These are phyloP conservation scores for Lobophora halterata DNA, from an alignment of 2,888 invertebrate species.

Conservation along the genomic window DNA sequence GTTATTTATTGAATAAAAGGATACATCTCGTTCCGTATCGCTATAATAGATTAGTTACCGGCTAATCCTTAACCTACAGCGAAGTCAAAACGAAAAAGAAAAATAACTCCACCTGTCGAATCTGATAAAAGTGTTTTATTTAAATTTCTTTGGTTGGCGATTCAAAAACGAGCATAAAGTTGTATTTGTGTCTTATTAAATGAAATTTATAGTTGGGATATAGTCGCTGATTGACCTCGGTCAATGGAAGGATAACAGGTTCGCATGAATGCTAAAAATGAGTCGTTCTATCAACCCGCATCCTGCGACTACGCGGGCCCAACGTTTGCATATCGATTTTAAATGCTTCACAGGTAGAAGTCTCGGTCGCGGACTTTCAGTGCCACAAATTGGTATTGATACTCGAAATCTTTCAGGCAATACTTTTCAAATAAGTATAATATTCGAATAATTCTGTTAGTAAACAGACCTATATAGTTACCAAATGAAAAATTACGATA, in stretches of 20 bases:
- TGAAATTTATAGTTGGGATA: constrained; percentile 78
- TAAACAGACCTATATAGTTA: too few relatives aligned
- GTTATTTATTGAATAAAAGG: constrained; percentile 48
- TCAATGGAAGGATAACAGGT: constrained; percentile 68
- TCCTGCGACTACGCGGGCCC: constrained; percentile 19
- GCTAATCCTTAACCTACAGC: constrained; percentile 79
- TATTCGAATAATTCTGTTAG: too few relatives aligned
- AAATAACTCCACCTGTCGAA: constrained; percentile 75
- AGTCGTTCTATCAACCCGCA: constrained; percentile 40
- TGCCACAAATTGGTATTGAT: not conserved
- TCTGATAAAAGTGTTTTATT: constrained; percentile 80
- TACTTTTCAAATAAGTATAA: constrained; percentile 5
- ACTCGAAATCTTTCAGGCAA: constrained; percentile 9
- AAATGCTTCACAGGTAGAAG: constrained; percentile 25
- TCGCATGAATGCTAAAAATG: constrained; percentile 62
- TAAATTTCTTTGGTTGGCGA: constrained; percentile 75
- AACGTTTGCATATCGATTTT: constrained; percentile 27
- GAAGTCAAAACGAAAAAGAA: constrained; percentile 67
- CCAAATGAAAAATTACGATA: too few relatives aligned
- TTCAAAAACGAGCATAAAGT: constrained; percentile 72
- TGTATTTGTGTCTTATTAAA: constrained; percentile 80
- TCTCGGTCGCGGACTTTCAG: too few relatives aligned
- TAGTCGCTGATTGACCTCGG: constrained; percentile 78
- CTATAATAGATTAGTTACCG: constrained; percentile 70
- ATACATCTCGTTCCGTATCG: constrained; percentile 62